A percentile compares a stretch with the other conserved stretches of the same genome.
phyloP scores from a whole-genome alignment of 2,888 invertebrate species.

The Acleris emargana region DNA sequence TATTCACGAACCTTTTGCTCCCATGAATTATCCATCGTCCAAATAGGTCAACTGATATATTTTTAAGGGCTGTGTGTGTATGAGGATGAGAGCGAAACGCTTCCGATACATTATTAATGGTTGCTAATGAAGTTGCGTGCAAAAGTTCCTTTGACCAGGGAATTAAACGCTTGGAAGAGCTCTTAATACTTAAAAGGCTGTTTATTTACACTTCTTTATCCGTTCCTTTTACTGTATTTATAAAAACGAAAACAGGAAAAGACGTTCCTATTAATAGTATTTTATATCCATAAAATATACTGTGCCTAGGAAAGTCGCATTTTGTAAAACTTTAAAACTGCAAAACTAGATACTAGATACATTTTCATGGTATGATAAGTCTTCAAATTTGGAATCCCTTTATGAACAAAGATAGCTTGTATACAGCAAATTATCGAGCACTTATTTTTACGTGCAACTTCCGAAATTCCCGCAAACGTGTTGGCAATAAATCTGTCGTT shows the following conservation, averaged over 20 bases:
- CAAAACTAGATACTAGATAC: too few species aligned
- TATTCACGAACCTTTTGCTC: background rate
- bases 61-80: slow-evolving; percentile 5
- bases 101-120: slow-evolving; percentile 29
- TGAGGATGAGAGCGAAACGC: slow-evolving; percentile 1
- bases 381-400: too few species aligned
- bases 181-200: background rate
- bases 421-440: slow-evolving; percentile 2
- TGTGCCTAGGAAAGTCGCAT: too few species aligned
- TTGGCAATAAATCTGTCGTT: background rate
- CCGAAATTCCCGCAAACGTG: slow-evolving; percentile 15
- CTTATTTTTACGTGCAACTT: slow-evolving; percentile 3
- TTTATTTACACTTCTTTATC: too few species aligned
- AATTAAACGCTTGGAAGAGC: slow-evolving; percentile 9
- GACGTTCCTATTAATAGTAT: too few species aligned
- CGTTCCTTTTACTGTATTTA: too few species aligned
- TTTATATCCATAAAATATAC: too few species aligned
- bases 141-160: slow-evolving; percentile 11
- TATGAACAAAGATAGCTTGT: too few species aligned
- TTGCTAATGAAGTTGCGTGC: slow-evolving; percentile 28
- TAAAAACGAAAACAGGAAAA: too few species aligned
- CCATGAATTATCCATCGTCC: background rate
- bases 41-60: slow-evolving; percentile 6
- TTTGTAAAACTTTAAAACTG: too few species aligned
- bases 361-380: too few species aligned